These are phyloP conservation scores for Cacatua alba DNA, from an alignment of 2,113 vertebrate species.

Conservation along the genomic window DNA sequence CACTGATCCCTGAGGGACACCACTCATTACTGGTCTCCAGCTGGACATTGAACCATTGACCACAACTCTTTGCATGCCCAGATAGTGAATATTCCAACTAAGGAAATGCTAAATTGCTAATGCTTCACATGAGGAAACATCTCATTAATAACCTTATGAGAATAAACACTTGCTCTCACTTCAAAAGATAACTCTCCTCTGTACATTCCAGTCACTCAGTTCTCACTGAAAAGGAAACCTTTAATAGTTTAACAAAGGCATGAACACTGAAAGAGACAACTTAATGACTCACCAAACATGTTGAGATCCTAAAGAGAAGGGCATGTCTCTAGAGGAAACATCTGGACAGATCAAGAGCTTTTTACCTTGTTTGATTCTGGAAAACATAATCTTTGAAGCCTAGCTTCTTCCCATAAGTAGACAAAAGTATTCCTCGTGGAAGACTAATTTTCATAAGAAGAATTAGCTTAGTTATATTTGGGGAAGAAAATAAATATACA, in stretches of 20 bases:
- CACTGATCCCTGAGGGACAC: too few relatives aligned
- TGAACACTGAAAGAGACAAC: background rate
- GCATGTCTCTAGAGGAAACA: conserved; percentile 27
- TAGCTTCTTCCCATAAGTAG: background rate
- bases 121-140: background rate
- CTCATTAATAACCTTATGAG: background rate
- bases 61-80: background rate
- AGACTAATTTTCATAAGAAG: background rate
- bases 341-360: conserved; percentile 23
- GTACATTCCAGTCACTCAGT: background rate
- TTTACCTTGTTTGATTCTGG: conserved; percentile 13
- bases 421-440: background rate
- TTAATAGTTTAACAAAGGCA: background rate
- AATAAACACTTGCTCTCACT: background rate
- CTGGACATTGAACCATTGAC: too few relatives aligned
- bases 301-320: background rate
- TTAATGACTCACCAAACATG: background rate
- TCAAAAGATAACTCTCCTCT: background rate
- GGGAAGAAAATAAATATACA: background rate
- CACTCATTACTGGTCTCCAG: too few relatives aligned
- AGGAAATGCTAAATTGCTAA: background rate
- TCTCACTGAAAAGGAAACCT: background rate
- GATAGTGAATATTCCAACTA: background rate
- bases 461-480: background rate
- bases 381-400: background rate